phyloP scores from a whole-genome alignment of 2,888 invertebrate species.

The Stenchaetothrips biformis region DNA sequence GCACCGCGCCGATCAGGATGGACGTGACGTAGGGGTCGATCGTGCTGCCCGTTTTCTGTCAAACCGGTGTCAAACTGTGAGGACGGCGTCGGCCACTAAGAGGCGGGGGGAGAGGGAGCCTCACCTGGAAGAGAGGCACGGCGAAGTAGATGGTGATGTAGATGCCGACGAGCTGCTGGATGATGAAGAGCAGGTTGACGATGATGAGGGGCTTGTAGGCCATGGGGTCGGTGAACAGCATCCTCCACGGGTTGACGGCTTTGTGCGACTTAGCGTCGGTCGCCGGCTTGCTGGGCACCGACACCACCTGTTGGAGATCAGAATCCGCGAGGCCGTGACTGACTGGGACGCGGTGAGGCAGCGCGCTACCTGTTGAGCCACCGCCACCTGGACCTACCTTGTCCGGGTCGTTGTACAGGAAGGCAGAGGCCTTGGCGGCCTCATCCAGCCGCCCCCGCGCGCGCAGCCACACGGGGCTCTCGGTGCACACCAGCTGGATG shows the following conservation, averaged over 20 bases:
- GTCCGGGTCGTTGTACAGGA: constrained; percentile 40
- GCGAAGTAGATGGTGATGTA: constrained; percentile 59
- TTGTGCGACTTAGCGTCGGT: not conserved
- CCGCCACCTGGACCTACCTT: not conserved
- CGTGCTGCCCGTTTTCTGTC: constrained; percentile 50
- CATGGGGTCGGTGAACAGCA: constrained; percentile 50
- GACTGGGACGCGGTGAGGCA: no score
- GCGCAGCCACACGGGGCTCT: constrained; percentile 57
- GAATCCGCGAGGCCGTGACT: no score
- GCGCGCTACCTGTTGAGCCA: no score
- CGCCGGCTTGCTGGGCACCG: not conserved
- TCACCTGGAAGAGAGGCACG: constrained; percentile 55
- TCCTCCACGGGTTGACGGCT: not conserved
- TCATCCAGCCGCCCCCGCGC: constrained; percentile 53
- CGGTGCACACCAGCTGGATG: constrained; percentile 47
- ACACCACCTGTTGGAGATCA: not conserved
- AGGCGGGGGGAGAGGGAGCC: constrained; percentile 31
- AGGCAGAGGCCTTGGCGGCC: constrained; percentile 51
- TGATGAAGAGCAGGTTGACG: constrained; percentile 53
- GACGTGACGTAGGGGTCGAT: constrained; percentile 54
- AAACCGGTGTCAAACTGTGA: constrained; percentile 29
- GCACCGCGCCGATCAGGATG: constrained; percentile 53
- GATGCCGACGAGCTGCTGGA: constrained; percentile 58
- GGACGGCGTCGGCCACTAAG: constrained; percentile 34
- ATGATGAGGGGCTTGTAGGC: constrained; percentile 56